Percentiles rank a stretch among this genome's conserved stretches.
Conservation (phyloP, 2,888 invertebrate genomes). For the Drosophila meridionalis region DNA sequence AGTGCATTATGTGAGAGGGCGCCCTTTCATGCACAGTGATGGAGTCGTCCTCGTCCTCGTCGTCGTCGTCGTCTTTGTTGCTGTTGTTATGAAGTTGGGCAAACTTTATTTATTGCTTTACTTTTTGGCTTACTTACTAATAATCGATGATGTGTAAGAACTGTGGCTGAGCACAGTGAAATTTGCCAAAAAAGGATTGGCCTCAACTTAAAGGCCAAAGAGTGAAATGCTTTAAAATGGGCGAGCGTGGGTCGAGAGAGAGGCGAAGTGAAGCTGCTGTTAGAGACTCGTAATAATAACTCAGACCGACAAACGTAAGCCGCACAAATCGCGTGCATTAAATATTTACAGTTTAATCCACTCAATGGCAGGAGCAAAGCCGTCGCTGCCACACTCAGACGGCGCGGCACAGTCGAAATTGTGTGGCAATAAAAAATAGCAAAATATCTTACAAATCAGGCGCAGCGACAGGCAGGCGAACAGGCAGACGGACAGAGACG, state of each 20-base stretch:
- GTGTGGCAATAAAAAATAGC: constrained; percentile 76
- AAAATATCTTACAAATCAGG: constrained; percentile 78
- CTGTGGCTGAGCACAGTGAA: constrained; percentile 12
- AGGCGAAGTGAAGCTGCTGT: background rate
- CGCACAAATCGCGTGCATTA: constrained; percentile 74
- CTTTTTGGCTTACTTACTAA: constrained; percentile 59
- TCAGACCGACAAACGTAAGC: constrained; percentile 64
- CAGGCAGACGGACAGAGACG: constrained; percentile 23
- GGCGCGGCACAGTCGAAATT: constrained; percentile 46
- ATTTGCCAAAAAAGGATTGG: constrained; percentile 14
- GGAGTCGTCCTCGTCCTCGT: constrained; percentile 7
- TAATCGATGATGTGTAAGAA: constrained; percentile 60
- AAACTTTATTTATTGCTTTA: constrained; percentile 58
- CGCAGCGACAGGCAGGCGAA: constrained; percentile 48
- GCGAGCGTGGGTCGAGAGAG: background rate
- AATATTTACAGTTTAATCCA: constrained; percentile 79
- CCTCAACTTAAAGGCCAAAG: constrained; percentile 25
- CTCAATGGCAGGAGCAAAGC: constrained; percentile 74
- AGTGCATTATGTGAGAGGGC: constrained; percentile 37
- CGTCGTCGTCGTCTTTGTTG: constrained; percentile 17
- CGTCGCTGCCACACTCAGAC: constrained; percentile 51
- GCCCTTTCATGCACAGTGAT: constrained; percentile 14
- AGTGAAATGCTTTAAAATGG: constrained; percentile 18
- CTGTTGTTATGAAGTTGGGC: constrained; percentile 38
- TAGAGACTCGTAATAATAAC: constrained; percentile 55